Evolutionary conservation across 1,140 invertebrate genomes (phyloP).

Genomic region (Andrena cerasifolii): DNA sequence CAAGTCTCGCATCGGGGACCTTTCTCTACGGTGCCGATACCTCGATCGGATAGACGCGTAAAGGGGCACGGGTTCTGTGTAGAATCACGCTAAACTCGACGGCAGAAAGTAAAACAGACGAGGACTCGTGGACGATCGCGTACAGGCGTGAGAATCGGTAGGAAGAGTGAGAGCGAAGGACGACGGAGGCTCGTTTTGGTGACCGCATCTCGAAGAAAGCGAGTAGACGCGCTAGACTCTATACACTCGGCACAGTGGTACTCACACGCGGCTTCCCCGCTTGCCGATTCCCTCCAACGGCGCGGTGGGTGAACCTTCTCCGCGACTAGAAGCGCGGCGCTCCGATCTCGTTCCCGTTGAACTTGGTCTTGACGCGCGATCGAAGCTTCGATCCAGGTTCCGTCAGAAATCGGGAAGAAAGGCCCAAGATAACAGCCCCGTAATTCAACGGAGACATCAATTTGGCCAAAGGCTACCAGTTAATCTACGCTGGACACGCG

Average conservation of each 20-base stretch:
- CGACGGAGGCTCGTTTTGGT: conserved; percentile 51
- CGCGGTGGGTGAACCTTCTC: too few species aligned
- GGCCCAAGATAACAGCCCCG: too few species aligned
- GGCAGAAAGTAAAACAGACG: too few species aligned
- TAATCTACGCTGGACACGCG: too few species aligned
- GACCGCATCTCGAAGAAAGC: conserved; percentile 59
- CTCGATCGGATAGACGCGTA: too few species aligned
- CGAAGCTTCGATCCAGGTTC: not conserved
- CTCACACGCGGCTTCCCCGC: not conserved
- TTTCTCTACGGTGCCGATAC: too few species aligned
- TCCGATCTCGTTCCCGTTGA: not conserved
- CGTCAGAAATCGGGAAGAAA: too few species aligned
- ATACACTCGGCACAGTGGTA: conserved; percentile 17
- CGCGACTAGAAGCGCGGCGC: not conserved
- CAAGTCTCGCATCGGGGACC: too few species aligned
- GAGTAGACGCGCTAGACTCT: conserved; percentile 23
- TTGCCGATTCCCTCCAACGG: not conserved
- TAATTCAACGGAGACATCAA: too few species aligned
- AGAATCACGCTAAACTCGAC: too few species aligned
- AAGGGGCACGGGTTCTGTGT: too few species aligned
- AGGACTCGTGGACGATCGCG: not conserved
- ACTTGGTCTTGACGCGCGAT: not conserved
- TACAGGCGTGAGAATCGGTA: conserved; percentile 57
- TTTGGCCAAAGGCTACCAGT: not conserved
- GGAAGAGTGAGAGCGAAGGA: conserved; percentile 45